Evolutionary conservation across 2,797 vertebrate genomes (phyloP).

Genomic region (Taeniopygia guttata): DNA sequence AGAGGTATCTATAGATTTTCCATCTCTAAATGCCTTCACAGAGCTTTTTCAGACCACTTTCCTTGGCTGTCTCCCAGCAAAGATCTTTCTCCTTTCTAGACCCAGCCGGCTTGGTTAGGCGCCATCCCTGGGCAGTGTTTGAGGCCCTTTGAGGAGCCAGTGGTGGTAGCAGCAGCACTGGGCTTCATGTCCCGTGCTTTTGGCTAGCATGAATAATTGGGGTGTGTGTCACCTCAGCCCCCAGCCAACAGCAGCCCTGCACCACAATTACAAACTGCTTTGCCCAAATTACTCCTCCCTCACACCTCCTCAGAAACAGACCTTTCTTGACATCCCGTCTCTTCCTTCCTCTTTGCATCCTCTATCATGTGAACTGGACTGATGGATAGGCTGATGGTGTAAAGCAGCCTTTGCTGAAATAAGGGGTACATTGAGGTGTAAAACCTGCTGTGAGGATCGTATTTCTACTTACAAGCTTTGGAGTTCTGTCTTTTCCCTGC

Average conservation of each 20-base stretch:
- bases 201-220: neutral
- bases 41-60: neutral
- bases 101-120: neutral
- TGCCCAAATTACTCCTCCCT: neutral
- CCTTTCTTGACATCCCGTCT: neutral
- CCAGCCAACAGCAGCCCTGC: neutral
- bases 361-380: neutral
- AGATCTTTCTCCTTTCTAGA: neutral
- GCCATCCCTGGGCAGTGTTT: neutral
- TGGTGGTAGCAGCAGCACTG: neutral
- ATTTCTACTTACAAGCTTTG: neutral
- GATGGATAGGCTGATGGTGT: neutral
- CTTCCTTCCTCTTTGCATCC: neutral
- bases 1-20: neutral
- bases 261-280: neutral
- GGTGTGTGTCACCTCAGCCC: neutral
- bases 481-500: neutral
- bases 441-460: neutral
- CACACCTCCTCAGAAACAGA: neutral
- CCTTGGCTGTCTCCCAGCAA: neutral
- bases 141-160: neutral
- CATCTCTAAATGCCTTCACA: neutral
- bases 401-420: slow-evolving; percentile 14
- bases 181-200: neutral
- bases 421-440: neutral